A percentile compares a stretch with the other conserved stretches of the same genome.
phyloP scores from a whole-genome alignment of 2,113 vertebrate genomes.

The Kryptolebias marmoratus region DNA sequence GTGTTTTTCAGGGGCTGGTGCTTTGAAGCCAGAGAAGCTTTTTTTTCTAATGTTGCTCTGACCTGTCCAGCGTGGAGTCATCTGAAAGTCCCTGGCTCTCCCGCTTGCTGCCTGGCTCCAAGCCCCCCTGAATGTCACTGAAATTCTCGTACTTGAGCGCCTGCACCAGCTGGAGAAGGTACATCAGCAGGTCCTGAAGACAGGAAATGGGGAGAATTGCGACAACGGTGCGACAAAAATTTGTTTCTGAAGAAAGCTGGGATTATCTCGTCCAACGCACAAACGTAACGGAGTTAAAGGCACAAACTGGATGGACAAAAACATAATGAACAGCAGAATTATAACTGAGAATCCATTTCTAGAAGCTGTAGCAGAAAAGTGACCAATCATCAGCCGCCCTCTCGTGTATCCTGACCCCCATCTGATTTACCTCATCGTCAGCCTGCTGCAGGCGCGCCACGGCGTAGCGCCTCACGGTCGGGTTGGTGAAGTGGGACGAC shows the following conservation, averaged over 20 bases:
- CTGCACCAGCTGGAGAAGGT: constrained; percentile 95
- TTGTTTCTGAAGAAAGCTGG: not conserved
- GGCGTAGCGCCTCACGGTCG: constrained; percentile 92
- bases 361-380: too few species aligned
- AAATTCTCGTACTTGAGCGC: constrained; percentile 98
- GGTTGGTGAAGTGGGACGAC: constrained; percentile 94
- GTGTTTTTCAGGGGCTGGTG: not conserved
- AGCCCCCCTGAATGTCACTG: constrained; percentile 91
- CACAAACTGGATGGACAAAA: too few species aligned
- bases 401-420: not conserved
- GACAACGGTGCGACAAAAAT: not conserved
- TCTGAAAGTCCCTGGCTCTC: constrained; percentile 91
- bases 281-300: too few species aligned
- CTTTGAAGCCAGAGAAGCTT: constrained; percentile 11
- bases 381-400: not conserved
- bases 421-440: constrained; percentile 89
- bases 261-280: too few species aligned
- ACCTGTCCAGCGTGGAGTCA: constrained; percentile 88
- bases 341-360: too few species aligned
- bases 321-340: too few species aligned
- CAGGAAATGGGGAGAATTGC: not conserved
- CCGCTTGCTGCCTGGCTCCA: constrained; percentile 91
- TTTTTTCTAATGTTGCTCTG: constrained; percentile 36
- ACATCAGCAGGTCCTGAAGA: constrained; percentile 95
- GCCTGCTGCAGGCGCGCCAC: constrained; percentile 94